Evolutionary conservation across 2,888 invertebrate genomes (phyloP), one percentile per base, ranked within the genome.

Genomic region (Troilus luridus): DNA sequence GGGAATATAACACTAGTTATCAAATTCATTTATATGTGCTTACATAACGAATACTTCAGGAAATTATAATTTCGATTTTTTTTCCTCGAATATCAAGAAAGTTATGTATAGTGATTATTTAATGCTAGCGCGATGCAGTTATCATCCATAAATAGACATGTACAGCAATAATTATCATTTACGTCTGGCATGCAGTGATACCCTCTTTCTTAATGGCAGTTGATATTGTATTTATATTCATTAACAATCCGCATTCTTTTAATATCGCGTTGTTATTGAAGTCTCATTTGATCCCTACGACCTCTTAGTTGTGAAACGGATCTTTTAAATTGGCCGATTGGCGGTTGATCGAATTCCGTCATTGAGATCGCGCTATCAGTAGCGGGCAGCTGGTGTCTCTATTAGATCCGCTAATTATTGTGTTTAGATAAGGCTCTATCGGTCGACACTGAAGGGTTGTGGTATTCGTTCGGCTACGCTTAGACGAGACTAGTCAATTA

Each of bases 211-310:
- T 77, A 77, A 77, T 77, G 72, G 17, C 17, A 17, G 19, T 77
- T 41, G 17, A 24, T 77, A 77, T 21, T 41, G 41, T 77, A 77
- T 77, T 77, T 17, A 77, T 77, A 77, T 41, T 41, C 41, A 77
- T 77, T 41, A 6, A 41, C 8, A 77, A 41, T 67, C 72, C 72
- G 72, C 72, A 77, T 77, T 77, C 72, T 19, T 19, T 8, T 41
- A 77, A 77, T 77, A 77, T 77, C 72, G 72, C 27, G 19, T 77
- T 77, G 72, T 77, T 77, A 41, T 77, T 41, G 72, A 77, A 77
- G 27, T 27, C 27, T 19, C 17, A 77, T 27, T 77, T 77, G 72
- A 77, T 19, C 72, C 41, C 17, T 41, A 0, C 17, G 72, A 77
- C 72, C 72, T 17, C 17, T 2, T 5, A 19, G 14, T 77, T 77